Evolutionary conservation across 2,797 vertebrate genomes (phyloP).

Genomic region (Microctenopoma stevenorrisi): DNA sequence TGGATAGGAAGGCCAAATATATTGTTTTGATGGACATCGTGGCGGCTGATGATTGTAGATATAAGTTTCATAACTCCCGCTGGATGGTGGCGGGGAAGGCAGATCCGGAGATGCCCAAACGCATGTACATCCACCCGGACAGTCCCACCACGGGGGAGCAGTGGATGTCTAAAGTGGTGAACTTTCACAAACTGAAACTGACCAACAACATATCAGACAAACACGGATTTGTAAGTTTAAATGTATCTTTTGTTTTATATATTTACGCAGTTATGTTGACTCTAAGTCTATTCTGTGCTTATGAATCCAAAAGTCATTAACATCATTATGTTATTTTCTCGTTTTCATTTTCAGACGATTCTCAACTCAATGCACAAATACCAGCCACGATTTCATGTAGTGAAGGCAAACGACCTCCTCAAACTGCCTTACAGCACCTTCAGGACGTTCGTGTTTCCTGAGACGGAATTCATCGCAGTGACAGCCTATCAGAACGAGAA

Average conservation of each 20-base stretch:
- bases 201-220: constrained; percentile 96
- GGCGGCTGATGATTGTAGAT: constrained; percentile 92
- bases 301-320: neutral
- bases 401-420: constrained; percentile 91
- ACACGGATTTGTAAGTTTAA: constrained; percentile 92
- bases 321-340: neutral
- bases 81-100: constrained; percentile 96
- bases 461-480: constrained; percentile 94
- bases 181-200: constrained; percentile 95
- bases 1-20: constrained; percentile 91
- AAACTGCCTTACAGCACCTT: constrained; percentile 94
- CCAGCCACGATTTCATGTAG: constrained; percentile 93
- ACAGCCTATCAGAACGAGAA: constrained; percentile 97
- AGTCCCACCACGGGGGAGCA: constrained; percentile 93
- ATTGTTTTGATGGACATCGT: constrained; percentile 94
- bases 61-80: constrained; percentile 94
- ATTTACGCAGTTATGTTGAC: neutral
- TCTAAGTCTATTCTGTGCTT: neutral
- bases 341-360: constrained; percentile 85
- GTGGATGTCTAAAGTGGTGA: constrained; percentile 95
- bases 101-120: constrained; percentile 94
- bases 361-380: constrained; percentile 98
- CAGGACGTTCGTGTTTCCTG: constrained; percentile 91
- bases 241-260: neutral
- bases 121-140: constrained; percentile 96